Evolutionary conservation across 2,888 invertebrate species (phyloP).

Genomic region (Neoascia interrupta): DNA sequence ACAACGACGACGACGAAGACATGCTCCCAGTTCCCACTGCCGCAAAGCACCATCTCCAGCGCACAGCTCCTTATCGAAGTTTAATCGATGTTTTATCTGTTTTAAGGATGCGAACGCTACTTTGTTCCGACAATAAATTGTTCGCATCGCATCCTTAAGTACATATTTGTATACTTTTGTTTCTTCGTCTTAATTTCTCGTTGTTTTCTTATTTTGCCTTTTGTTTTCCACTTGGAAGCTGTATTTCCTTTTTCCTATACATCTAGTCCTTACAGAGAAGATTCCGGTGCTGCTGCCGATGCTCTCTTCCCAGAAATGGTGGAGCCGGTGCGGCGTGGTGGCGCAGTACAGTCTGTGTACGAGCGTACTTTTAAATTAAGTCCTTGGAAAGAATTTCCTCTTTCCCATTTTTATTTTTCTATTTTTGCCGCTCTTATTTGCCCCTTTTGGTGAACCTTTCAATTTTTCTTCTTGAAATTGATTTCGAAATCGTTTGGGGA

Average conservation of each 20-base stretch:
- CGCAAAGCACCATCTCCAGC: not conserved
- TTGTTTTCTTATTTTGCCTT: constrained; percentile 24
- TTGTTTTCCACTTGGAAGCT: constrained; percentile 12
- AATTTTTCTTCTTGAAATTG: constrained; percentile 61
- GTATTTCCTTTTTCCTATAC: constrained; percentile 39
- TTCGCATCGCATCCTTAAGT: constrained; percentile 59
- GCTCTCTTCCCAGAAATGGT: not conserved
- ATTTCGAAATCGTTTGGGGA: constrained; percentile 61
- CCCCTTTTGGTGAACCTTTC: constrained; percentile 55
- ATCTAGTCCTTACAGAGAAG: no score
- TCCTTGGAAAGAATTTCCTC: constrained; percentile 36
- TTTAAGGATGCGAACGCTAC: constrained; percentile 63
- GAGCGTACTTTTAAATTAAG: constrained; percentile 61
- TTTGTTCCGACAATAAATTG: constrained; percentile 60
- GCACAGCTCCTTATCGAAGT: constrained; percentile 70
- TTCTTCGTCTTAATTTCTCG: constrained; percentile 37
- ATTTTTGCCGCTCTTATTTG: not conserved
- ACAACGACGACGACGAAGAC: not conserved
- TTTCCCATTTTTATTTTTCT: not conserved
- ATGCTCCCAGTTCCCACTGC: not conserved
- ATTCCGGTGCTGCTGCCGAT: not conserved
- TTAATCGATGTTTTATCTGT: constrained; percentile 72
- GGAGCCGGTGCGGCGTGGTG: not conserved
- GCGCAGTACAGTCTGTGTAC: constrained; percentile 17
- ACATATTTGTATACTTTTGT: constrained; percentile 62